Evolutionary conservation across 2,113 vertebrate species (phyloP).

Genomic region (Aptenodytes forsteri): DNA sequence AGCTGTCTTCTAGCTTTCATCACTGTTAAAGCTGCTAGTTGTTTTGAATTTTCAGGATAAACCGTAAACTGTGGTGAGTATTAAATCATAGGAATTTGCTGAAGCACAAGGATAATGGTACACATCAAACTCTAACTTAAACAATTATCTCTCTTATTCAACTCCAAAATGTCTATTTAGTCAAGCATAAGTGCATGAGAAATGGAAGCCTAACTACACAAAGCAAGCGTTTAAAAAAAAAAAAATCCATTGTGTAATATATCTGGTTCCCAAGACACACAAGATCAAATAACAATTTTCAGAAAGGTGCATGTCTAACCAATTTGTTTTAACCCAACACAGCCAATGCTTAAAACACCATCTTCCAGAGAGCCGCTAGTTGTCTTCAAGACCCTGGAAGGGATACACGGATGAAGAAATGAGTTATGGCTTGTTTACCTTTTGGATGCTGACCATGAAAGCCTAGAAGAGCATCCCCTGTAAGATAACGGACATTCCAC

Average conservation of each 20-base stretch:
- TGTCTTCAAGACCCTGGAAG: background rate
- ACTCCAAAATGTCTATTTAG: background rate
- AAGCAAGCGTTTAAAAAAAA: background rate
- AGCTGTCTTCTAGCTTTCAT: background rate
- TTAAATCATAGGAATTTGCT: background rate
- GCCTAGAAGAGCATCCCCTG: background rate
- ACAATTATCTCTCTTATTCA: background rate
- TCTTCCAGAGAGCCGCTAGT: background rate
- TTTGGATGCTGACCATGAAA: background rate
- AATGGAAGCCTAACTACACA: background rate
- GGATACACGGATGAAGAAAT: background rate
- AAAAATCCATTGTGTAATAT: background rate
- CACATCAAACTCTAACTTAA: background rate
- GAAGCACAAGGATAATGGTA: background rate
- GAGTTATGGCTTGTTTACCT: background rate
- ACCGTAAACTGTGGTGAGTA: background rate
- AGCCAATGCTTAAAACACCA: background rate
- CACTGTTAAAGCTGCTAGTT: background rate
- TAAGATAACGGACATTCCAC: background rate
- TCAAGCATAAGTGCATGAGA: background rate
- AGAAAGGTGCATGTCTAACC: background rate
- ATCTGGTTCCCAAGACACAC: background rate
- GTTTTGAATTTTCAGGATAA: constrained; percentile 4
- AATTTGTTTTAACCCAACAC: background rate
- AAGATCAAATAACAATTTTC: background rate